Evolutionary conservation across 2,888 invertebrate species (phyloP), one percentile per base, ranked within the genome.

Genomic region (Urechis unicinctus): DNA sequence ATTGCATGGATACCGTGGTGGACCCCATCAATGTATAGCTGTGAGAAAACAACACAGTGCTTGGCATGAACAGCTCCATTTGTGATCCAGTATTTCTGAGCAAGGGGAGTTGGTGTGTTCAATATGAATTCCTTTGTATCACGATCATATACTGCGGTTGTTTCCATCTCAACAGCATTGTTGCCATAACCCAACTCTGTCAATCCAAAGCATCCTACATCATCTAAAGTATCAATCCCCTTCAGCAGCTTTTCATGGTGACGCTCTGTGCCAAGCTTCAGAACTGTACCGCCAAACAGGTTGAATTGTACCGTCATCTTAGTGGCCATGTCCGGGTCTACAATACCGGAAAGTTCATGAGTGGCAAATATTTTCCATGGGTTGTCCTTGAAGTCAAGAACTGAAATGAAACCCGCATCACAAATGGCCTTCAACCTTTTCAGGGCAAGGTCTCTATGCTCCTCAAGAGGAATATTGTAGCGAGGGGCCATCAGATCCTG

Each of bases 251-350:
- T 62, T n/a, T n/a, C n/a, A 48, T 69, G 69, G 58, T 78, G 78
- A 21, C 70, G 59, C 50, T 73, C 69, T 3, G 78, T 78, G 26
- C 78, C 78, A 57, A 77, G 68, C 51, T 75, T 73, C 30, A 71
- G 63, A 3, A 78, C 68, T 3, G 78, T 76, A 36, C 72, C 72
- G 26, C 70, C 69, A 59, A 78, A 78, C 30, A 78, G 67, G 63
- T 74, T 68, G 55, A 75, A 70, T 63, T 67, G 67, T 2, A 67
- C 67, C n/a, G 67, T 67, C 66, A 67, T 64, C n/a, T n/a, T n/a
- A n/a, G n/a, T n/a, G n/a, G n/a, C n/a, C n/a, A n/a, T n/a, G n/a
- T n/a, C n/a, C n/a, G 67, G 61, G 44, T 67, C 66, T 13, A 65
- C 59, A 28, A 67, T 62, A 3, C 59, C 58, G 17, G 65, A 59